Conservation (phyloP, 2,113 vertebrate genomes). For the Pterophyllum scalare region DNA sequence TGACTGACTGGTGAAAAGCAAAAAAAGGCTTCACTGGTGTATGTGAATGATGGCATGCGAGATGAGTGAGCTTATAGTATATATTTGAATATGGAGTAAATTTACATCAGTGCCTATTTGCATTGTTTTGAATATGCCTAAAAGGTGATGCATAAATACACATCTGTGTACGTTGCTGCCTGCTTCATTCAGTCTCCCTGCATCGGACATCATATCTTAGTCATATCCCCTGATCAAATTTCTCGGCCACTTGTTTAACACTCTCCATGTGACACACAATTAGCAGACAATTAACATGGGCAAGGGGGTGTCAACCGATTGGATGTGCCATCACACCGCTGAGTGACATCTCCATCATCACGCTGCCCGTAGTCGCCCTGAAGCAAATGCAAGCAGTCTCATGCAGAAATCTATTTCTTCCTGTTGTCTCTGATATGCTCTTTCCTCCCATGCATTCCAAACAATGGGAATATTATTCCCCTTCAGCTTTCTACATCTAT, state of each 20-base stretch:
- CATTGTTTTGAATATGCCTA: conserved; percentile 31
- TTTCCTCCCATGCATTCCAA: neutral
- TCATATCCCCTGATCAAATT: conserved; percentile 68
- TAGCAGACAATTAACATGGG: conserved; percentile 70
- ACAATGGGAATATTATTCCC: neutral
- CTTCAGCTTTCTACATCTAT: neutral
- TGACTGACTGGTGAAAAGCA: conserved; percentile 32
- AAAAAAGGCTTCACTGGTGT: neutral
- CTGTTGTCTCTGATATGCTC: neutral
- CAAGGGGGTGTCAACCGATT: conserved; percentile 70
- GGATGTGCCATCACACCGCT: conserved; percentile 53
- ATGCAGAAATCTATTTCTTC: neutral
- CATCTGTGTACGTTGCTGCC: neutral
- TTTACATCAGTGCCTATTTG: conserved; percentile 10
- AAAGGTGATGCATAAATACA: neutral
- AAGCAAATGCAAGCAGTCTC: conserved; percentile 12
- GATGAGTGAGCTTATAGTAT: neutral
- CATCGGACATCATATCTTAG: conserved; percentile 56
- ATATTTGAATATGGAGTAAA: conserved; percentile 13
- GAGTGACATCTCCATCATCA: conserved; percentile 71
- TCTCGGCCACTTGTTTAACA: conserved; percentile 68
- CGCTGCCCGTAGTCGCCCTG: conserved; percentile 3
- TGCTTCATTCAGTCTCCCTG: conserved; percentile 6
- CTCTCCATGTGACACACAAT: conserved; percentile 64
- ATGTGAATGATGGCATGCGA: neutral